Base-by-base conservation (phyloP, 1,140 invertebrate species). In the Drosophila sp. region DNA sequence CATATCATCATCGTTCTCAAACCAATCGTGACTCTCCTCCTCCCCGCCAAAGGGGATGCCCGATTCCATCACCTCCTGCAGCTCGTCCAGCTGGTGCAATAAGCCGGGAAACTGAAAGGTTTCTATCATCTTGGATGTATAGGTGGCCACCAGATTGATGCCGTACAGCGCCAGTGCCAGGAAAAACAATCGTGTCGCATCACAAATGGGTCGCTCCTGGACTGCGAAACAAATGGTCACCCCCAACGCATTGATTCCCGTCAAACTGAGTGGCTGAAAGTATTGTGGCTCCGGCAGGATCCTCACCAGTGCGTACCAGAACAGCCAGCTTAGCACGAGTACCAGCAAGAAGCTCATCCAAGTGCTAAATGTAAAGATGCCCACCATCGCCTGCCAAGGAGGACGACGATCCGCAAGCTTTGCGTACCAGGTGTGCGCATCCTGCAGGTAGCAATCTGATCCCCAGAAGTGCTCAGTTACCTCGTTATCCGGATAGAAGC, bases 401-500 rank as follows among this genome's bases (percentile, higher is more conserved):
- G 93, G 92, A 9, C 89, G 78, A 0, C 58, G 57, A 13, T 91
- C 74, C 7, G 93, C 93, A 53, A 92, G 51, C 32, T 93, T 92
- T 2, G 93, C 92, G 34, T 92, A 93, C 93, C 93, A 94, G 8
- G 93, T 92, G 70, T 94, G 93, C 0, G 92, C 92, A 75, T 94
- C 93, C 11, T 92, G 86, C 8, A 94, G 78, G 69, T 94, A 94
- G 1, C 89, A 87, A 3, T 89, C 83, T n/a, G 92, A 93, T 7
- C 90, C 90, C 64, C 93, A 93, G 72, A 94, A 94, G 70, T 92
- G 91, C 46, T 93, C 92, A 14, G 92, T 91, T 4, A 94, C 92
- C 65, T 93, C 93, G 64, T 93, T 93, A 76, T 94, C 93, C 14
- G 93, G 93, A 84, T 92, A 94, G 62, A 92, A 93, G 29, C 92